These are phyloP conservation scores for Lasioglossum zephyrum DNA, from an alignment of 2,888 invertebrate genomes.

Conservation along the genomic window DNA sequence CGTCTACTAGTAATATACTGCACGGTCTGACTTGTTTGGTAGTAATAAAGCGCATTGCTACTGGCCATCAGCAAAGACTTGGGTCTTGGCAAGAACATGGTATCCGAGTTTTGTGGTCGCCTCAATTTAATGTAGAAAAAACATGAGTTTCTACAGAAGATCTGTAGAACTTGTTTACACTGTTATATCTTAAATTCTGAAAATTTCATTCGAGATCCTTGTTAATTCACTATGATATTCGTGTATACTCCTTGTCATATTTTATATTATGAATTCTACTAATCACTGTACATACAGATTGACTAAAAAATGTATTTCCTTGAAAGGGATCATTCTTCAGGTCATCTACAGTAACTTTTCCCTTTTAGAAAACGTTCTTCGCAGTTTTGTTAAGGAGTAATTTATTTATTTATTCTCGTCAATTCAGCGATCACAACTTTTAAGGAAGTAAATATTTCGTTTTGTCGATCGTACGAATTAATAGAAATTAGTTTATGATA, in stretches of 20 bases:
- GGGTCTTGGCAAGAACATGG: conserved; percentile 44
- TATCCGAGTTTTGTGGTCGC: conserved; percentile 38
- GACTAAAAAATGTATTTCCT: no score
- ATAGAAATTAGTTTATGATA: no score
- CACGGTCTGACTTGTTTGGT: conserved; percentile 77
- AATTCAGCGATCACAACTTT: no score
- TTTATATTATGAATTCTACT: neutral
- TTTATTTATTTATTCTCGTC: no score
- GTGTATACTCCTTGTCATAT: no score
- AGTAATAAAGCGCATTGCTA: conserved; percentile 76
- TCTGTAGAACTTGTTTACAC: neutral
- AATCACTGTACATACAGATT: neutral
- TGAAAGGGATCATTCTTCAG: no score
- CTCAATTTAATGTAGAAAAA: neutral
- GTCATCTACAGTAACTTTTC: no score
- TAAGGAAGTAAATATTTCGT: no score
- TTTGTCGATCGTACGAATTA: no score
- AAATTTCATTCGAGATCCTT: neutral
- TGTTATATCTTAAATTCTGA: no score
- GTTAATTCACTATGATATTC: neutral
- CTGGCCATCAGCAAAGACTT: conserved; percentile 28
- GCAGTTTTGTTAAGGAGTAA: no score
- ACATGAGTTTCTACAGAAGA: neutral
- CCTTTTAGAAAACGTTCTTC: no score
- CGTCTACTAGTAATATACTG: conserved; percentile 78